Evolutionary conservation across 2,888 invertebrate species (phyloP), one percentile per base, ranked within the genome.

Genomic region (Rotaria magnacalcarata): DNA sequence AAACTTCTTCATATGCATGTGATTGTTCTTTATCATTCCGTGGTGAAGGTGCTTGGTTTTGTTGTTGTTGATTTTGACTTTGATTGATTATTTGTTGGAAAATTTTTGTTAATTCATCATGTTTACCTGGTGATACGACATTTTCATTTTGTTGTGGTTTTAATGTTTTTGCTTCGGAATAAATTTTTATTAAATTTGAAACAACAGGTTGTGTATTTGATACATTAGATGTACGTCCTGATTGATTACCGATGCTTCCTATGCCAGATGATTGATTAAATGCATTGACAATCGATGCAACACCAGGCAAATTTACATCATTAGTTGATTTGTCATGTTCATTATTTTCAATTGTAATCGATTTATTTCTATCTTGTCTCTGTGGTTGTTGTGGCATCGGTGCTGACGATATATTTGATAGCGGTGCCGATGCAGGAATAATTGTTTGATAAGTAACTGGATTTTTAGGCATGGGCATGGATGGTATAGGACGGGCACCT

Each of bases 41-140:
- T 34, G 67, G 19, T 34, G 67, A 41, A 5, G 34, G 2, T 67
- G 67, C 5, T 67, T 27, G 67, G 19, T 34, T 6, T n/a, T 7
- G 2, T 34, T 16, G 67, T 34, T 11, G 16, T 24, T 34, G 34
- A 34, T 5, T 0, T 80, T 47, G 43, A 43, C 47, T 8, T n/a
- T 34, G 24, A 47, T n/a, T n/a, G 47, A 5, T 21, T 47, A 41
- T 16, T 47, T 80, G 47, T 80, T 80, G n/a, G n/a, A 80, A 80
- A 11, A 47, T 80, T 80, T 47, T 43, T n/a, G 41, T 47, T 80
- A 47, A 80, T 80, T 43, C 80, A 80, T 47, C 47, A 80, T 80
- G 43, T n/a, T 47, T 80, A n/a, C 47, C 24, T 11, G 43, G 21
- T 47, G 47, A 10, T n/a, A 80, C 24, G 24, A 10, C 24, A 24